Base-by-base conservation (phyloP, 1,140 invertebrate species). In the Cydia fagiglandana region DNA sequence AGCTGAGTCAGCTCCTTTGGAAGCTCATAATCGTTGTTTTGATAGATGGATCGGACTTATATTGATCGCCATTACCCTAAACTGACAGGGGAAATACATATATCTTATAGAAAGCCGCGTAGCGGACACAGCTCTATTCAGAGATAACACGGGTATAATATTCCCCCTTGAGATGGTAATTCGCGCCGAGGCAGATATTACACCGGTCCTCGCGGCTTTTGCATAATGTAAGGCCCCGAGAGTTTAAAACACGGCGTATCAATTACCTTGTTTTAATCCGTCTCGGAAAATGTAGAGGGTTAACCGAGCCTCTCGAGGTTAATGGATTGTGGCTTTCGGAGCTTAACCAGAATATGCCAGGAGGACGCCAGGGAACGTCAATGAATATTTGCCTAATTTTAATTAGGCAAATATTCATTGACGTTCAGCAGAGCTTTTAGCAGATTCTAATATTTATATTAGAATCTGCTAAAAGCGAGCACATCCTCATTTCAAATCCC, bases 41-140 rank as follows among this genome's bases (percentile, higher is more conserved):
- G 66, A 70, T 70, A 38, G 66, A 70, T 70, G 66, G 66, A 70
- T 70, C 66, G 66, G 66, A 70, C 66, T 41, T 41, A 38, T 70
- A 70, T 70, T 70, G 66, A 70, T 70, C 66, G 66, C 34, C 66
- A 45, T 70, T 70, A 45, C 45, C 34, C 41, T 70, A 70, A 70
- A 70, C n/a, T 61, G 66, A 64, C 66, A 34, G 2, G 15, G 15
- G 13, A 24, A 24, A 24, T 24, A 24, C 13, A 17, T 17, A 34
- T 70, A 68, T 68, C 12, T 66, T n/a, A 34, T 68, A 68, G 64
- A 68, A 68, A 68, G 64, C 15, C 30, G 64, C 28, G 30, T n/a
- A 4, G 1, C 66, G 6, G 38, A 38, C 30, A 38, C 34, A 34
- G 66, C 64, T 70, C 34, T 70, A 17, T 41, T 70, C n/a, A 70